Percentiles rank a stretch among this genome's conserved stretches.
Conservation (phyloP, 2,113 vertebrate genomes). For the Burhinus bistriatus region DNA sequence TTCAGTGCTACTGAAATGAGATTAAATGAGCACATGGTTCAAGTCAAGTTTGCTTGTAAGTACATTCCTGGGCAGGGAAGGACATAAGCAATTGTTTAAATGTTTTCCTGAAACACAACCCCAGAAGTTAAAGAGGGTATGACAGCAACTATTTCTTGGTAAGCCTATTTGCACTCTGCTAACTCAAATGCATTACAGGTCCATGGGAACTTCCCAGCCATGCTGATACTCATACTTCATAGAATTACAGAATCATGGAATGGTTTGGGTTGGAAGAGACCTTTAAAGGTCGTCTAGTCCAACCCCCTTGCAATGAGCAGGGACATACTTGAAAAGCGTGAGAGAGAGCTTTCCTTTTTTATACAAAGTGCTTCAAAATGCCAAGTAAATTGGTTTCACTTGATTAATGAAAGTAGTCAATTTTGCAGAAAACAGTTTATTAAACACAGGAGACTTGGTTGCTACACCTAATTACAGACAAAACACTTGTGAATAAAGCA, state of each 20-base stretch:
- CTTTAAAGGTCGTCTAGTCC: background rate
- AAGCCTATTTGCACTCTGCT: background rate
- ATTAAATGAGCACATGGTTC: background rate
- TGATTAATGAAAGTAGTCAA: constrained; percentile 44
- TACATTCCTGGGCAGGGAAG: background rate
- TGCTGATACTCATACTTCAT: background rate
- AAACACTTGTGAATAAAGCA: constrained; percentile 63
- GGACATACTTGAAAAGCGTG: background rate
- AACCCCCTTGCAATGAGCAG: background rate
- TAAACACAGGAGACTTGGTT: constrained; percentile 46
- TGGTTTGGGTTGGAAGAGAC: background rate
- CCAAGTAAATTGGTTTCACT: background rate
- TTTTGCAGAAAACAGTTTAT: constrained; percentile 69
- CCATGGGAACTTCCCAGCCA: background rate
- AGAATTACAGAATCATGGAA: background rate
- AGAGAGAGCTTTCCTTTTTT: background rate
- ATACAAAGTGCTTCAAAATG: background rate
- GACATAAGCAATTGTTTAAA: background rate
- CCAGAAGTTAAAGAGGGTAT: background rate
- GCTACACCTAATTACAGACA: constrained; percentile 59
- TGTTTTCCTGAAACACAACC: background rate
- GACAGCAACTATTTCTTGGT: background rate
- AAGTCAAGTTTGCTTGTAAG: background rate
- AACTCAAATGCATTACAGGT: background rate
- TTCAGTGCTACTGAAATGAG: background rate